These are phyloP conservation scores for Scatophagus argus DNA, from an alignment of 2,113 vertebrate genomes.

Conservation along the genomic window DNA sequence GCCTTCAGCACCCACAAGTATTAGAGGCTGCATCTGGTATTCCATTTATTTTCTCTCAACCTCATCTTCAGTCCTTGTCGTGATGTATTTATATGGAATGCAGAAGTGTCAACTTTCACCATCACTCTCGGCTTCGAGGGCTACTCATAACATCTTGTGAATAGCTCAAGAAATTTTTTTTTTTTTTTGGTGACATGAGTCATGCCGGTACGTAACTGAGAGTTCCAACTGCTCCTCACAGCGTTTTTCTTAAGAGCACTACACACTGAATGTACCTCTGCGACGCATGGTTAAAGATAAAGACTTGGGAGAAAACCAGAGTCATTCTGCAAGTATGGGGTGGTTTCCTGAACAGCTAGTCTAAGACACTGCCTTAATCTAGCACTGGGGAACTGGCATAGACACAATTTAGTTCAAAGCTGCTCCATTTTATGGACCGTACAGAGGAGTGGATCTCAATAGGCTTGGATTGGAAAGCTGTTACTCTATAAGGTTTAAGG, in stretches of 20 bases:
- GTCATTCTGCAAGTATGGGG: background rate
- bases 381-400: background rate
- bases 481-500: slow-evolving; percentile 38
- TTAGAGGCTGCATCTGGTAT: background rate
- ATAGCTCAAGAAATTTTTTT: background rate
- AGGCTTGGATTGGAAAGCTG: slow-evolving; percentile 18
- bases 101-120: background rate
- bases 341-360: slow-evolving; percentile 9
- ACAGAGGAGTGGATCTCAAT: slow-evolving; percentile 3
- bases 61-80: background rate
- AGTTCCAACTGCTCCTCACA: background rate
- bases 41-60: background rate
- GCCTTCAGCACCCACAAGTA: background rate
- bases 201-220: background rate
- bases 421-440: slow-evolving; percentile 1
- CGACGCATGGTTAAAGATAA: background rate
- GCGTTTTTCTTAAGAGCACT: background rate
- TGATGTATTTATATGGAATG: background rate
- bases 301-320: background rate
- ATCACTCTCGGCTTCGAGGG: background rate
- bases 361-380: background rate
- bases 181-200: background rate
- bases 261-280: background rate
- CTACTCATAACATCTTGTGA: background rate
- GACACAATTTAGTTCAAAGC: background rate